These are phyloP conservation scores for Limanda limanda DNA, from an alignment of 2,113 vertebrate genomes.

Conservation along the genomic window DNA sequence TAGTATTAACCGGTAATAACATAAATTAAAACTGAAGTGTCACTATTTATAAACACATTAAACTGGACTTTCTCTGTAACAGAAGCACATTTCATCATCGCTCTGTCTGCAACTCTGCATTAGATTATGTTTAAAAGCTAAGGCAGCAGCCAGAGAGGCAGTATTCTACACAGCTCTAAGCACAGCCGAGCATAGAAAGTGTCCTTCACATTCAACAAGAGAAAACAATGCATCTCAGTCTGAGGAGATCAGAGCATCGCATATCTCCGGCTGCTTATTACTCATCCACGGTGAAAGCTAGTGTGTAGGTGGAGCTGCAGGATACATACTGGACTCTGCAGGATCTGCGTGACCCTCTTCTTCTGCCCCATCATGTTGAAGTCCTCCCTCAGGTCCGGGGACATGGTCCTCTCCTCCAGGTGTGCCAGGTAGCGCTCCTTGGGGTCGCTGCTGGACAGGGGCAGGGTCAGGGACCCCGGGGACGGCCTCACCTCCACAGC, in stretches of 20 bases:
- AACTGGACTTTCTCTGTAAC: neutral
- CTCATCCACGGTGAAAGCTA: conserved; percentile 51
- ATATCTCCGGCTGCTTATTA: conserved; percentile 41
- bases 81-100: neutral
- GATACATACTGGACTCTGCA: conserved; percentile 94
- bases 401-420: conserved; percentile 90
- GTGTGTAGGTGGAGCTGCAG: conserved; percentile 59
- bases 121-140: neutral
- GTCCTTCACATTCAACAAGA: neutral
- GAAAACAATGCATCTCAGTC: conserved; percentile 8
- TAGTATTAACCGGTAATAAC: neutral
- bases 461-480: conserved; percentile 87
- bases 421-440: conserved; percentile 90
- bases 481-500: conserved; percentile 84
- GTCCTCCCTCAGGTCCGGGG: conserved; percentile 94
- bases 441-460: conserved; percentile 86
- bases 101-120: neutral
- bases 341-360: conserved; percentile 96
- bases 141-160: neutral
- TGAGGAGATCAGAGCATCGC: neutral
- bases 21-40: neutral
- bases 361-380: conserved; percentile 99
- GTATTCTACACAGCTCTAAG: neutral
- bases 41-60: neutral
- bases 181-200: neutral